Conservation (phyloP, 2,113 vertebrate species). For the Nyctereutes procyonoides region DNA sequence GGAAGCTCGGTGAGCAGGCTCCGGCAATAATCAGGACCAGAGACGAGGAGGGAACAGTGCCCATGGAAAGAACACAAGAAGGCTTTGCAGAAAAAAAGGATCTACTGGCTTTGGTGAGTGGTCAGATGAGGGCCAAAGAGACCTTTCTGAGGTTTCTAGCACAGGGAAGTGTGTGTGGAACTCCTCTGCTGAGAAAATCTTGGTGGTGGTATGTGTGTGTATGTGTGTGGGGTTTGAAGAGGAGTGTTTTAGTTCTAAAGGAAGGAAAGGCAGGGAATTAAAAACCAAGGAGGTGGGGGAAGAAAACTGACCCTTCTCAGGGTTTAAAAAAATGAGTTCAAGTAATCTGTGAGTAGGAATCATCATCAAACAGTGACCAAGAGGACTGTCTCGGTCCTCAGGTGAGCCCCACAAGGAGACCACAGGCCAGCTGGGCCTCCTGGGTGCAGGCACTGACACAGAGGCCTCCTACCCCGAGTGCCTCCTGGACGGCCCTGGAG, state of each 20-base stretch:
- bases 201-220: no score
- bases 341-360: neutral
- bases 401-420: neutral
- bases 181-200: neutral
- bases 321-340: neutral
- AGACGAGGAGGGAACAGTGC: neutral
- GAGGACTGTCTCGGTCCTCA: neutral
- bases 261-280: slow-evolving; percentile 18
- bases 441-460: neutral
- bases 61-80: neutral
- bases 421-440: neutral
- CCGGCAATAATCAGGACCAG: neutral
- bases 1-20: neutral
- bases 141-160: neutral
- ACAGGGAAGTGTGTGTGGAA: neutral
- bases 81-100: slow-evolving; percentile 3
- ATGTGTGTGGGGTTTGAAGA: neutral
- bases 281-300: neutral
- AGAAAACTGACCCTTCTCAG: neutral
- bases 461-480: neutral
- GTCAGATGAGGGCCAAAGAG: neutral
- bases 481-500: neutral
- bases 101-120: neutral
- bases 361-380: neutral
- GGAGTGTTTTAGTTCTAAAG: neutral